phyloP scores from a whole-genome alignment of 2,113 vertebrate genomes.

The Heloderma charlesbogerti region DNA sequence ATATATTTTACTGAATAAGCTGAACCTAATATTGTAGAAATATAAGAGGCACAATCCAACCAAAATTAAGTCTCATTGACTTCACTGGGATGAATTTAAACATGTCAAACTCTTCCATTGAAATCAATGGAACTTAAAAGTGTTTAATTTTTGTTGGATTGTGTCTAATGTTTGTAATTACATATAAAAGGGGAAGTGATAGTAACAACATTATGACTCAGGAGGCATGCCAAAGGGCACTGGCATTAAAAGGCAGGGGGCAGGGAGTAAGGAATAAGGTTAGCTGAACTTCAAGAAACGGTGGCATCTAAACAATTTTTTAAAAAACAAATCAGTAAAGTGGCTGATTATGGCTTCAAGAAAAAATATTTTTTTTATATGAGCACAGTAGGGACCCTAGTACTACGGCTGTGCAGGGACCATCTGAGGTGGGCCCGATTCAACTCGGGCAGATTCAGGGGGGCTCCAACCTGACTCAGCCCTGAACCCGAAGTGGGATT shows the following conservation, averaged over 20 bases:
- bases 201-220: slow-evolving; percentile 2
- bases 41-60: not conserved
- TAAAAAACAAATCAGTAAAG: not conserved
- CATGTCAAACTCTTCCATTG: not conserved
- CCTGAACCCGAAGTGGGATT: too few relatives aligned
- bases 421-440: too few relatives aligned
- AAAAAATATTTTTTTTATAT: not conserved
- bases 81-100: not conserved
- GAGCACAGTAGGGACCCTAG: not conserved
- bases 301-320: not conserved
- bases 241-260: not conserved
- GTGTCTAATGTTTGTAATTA: not conserved
- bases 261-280: not conserved
- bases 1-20: slow-evolving; percentile 18
- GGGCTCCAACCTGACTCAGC: too few relatives aligned
- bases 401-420: too few relatives aligned
- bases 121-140: not conserved
- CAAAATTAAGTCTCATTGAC: not conserved
- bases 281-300: not conserved
- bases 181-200: not conserved
- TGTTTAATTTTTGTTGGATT: not conserved
- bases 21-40: not conserved
- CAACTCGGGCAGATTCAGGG: too few relatives aligned
- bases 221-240: slow-evolving; percentile 39
- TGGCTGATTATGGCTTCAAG: not conserved